phyloP scores from a whole-genome alignment of 2,888 invertebrate species.

The Thyatira batis region DNA sequence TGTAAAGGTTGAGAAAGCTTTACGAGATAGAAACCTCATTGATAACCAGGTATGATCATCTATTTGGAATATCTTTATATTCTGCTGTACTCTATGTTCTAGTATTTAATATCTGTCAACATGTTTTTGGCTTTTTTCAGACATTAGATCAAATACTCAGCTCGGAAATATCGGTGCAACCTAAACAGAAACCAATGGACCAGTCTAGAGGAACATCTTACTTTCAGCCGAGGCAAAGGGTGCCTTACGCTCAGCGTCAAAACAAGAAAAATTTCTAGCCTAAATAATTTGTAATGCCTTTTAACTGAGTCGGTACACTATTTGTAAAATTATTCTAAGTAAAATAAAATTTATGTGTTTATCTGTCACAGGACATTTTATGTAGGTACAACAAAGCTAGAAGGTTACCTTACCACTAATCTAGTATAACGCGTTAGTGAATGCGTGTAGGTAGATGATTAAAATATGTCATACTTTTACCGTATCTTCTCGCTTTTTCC shows the following conservation, averaged over 20 bases:
- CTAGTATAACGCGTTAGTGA: too few species aligned
- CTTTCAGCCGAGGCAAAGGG: conserved; percentile 27
- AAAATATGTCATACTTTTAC: too few species aligned
- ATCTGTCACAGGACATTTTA: too few species aligned
- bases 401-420: too few species aligned
- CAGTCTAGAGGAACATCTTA: conserved; percentile 31
- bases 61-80: neutral
- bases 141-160: conserved; percentile 55
- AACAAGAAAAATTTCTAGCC: conserved; percentile 23
- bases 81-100: neutral
- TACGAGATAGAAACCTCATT: conserved; percentile 79
- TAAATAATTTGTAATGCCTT: conserved; percentile 5
- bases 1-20: conserved; percentile 76
- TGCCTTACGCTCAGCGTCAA: conserved; percentile 47
- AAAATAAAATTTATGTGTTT: too few species aligned
- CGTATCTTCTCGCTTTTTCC: too few species aligned
- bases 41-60: conserved; percentile 58
- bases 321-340: too few species aligned
- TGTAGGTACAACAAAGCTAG: too few species aligned
- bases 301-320: neutral
- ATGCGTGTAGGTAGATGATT: too few species aligned
- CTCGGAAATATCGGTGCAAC: conserved; percentile 45
- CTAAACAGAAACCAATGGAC: conserved; percentile 16
- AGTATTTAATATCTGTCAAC: conserved; percentile 4
- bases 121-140: too few species aligned